Evolutionary conservation across 2,113 vertebrate species (phyloP).

Genomic region (Tursiops truncatus): DNA sequence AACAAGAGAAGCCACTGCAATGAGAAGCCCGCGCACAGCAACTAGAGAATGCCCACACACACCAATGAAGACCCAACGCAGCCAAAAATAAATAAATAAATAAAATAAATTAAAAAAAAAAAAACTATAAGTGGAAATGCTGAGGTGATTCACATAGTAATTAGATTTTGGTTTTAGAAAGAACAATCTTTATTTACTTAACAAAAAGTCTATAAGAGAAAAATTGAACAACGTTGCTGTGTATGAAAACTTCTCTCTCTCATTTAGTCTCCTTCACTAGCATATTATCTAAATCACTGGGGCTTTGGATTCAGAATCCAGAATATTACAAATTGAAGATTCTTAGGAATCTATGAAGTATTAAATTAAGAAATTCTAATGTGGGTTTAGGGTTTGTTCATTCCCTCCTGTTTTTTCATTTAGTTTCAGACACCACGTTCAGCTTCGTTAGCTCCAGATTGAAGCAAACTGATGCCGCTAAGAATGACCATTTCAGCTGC

Average conservation of each 20-base stretch:
- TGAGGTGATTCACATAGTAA: constrained; percentile 32
- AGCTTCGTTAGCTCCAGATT: constrained; percentile 20
- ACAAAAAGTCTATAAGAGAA: constrained; percentile 21
- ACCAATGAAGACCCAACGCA: too few species aligned
- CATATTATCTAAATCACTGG: background rate
- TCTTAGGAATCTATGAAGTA: background rate
- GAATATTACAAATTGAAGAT: constrained; percentile 42
- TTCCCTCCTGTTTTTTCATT: constrained; percentile 7
- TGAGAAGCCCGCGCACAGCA: too few species aligned
- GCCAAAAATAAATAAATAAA: too few species aligned
- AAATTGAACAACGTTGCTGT: background rate
- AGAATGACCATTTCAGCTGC: constrained; percentile 29
- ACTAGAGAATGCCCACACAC: too few species aligned
- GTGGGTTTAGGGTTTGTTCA: constrained; percentile 31
- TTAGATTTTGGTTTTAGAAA: constrained; percentile 2
- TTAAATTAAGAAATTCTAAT: constrained; percentile 50
- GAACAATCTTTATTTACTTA: constrained; percentile 16
- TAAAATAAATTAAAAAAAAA: too few species aligned
- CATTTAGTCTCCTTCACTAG: background rate
- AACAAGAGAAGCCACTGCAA: too few species aligned
- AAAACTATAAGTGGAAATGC: background rate
- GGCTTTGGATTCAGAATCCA: background rate
- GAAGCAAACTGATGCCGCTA: constrained; percentile 46
- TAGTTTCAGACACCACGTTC: constrained; percentile 19
- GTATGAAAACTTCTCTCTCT: background rate